Percentiles rank a stretch among this genome's conserved stretches.
These are phyloP conservation scores for Atlantisia rogersi DNA, from an alignment of 2,113 vertebrate species.

Conservation along the genomic window DNA sequence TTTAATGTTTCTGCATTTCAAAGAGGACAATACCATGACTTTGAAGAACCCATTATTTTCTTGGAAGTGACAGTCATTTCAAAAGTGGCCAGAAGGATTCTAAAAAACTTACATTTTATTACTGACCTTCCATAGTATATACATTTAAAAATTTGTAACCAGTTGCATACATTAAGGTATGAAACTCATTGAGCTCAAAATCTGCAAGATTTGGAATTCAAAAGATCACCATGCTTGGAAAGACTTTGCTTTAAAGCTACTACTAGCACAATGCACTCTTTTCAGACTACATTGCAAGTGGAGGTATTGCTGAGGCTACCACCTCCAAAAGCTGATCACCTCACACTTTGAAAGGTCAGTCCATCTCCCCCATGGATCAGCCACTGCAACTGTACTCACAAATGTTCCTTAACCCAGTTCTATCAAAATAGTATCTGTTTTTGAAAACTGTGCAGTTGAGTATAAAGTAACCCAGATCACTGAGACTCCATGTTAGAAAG, in stretches of 20 bases:
- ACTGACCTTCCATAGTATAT: background rate
- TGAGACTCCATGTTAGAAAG: background rate
- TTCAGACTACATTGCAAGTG: rapidly evolving
- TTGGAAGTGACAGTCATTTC: background rate
- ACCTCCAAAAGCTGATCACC: background rate
- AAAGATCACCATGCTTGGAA: background rate
- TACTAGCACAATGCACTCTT: background rate
- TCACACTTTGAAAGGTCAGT: background rate
- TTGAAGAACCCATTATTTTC: background rate
- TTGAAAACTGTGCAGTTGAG: background rate
- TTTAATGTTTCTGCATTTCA: background rate
- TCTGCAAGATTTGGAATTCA: background rate
- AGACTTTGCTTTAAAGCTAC: background rate
- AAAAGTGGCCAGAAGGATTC: background rate
- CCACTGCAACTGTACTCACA: rapidly evolving
- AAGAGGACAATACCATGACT: background rate
- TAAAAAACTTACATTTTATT: background rate
- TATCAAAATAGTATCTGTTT: background rate
- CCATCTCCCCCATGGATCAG: background rate
- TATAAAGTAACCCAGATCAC: background rate
- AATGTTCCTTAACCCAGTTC: rapidly evolving
- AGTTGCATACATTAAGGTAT: background rate
- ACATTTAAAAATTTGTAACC: background rate
- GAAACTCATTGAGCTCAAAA: background rate
- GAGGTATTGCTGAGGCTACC: background rate